phyloP scores from a whole-genome alignment of 2,113 vertebrate species.

The Gadus chalcogrammus region DNA sequence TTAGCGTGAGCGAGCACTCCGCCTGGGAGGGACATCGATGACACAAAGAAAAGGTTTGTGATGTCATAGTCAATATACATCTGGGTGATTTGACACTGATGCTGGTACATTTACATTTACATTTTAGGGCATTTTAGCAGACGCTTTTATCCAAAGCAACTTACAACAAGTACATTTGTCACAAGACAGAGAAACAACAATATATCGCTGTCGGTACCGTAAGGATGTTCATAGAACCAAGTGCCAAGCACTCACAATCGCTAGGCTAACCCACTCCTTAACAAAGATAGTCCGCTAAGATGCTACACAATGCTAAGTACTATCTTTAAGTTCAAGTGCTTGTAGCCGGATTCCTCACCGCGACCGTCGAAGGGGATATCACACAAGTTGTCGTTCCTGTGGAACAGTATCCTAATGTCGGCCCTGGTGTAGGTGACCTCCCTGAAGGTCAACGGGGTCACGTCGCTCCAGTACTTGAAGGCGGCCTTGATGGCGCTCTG shows the following conservation, averaged over 20 bases:
- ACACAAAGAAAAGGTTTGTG: neutral
- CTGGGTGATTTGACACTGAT: neutral
- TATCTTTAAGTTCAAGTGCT: neutral
- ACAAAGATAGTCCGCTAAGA: too few species aligned
- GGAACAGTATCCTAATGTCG: slow-evolving; percentile 84
- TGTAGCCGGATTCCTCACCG: slow-evolving; percentile 47
- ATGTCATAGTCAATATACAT: neutral
- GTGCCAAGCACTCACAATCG: too few species aligned
- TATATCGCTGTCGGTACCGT: too few species aligned
- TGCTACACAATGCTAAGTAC: too few species aligned
- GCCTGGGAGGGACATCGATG: slow-evolving; percentile 58
- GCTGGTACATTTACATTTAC: too few species aligned
- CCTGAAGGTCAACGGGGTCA: slow-evolving; percentile 75
- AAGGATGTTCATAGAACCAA: too few species aligned
- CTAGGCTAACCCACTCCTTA: too few species aligned
- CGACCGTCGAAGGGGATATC: slow-evolving; percentile 69
- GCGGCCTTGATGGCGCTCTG: slow-evolving; percentile 71
- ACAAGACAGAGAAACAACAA: too few species aligned
- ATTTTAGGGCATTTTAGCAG: too few species aligned
- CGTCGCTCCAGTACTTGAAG: slow-evolving; percentile 83
- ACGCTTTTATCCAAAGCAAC: too few species aligned
- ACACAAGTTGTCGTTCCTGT: slow-evolving; percentile 61
- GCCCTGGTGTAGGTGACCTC: slow-evolving; percentile 74
- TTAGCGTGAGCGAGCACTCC: slow-evolving; percentile 84
- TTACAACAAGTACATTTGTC: too few species aligned